Percentiles rank a stretch among this genome's conserved stretches.
These are phyloP conservation scores for Agelastica alni DNA, from an alignment of 2,888 invertebrate species.

Conservation along the genomic window DNA sequence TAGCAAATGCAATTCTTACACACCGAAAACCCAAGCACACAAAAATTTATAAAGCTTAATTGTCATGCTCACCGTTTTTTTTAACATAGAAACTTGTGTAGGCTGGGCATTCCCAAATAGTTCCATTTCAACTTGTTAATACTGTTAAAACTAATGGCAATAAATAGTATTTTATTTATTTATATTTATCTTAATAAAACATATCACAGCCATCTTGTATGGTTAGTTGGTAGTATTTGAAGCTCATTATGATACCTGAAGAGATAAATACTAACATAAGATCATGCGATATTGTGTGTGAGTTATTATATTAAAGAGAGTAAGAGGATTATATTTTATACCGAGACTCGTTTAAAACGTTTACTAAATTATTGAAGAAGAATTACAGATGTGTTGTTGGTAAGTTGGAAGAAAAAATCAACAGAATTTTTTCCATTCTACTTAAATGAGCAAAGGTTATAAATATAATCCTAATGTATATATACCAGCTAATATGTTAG, in stretches of 20 bases:
- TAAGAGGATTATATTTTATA: too few relatives aligned
- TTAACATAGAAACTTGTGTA: slow-evolving; percentile 18
- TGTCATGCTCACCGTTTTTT: slow-evolving; percentile 48
- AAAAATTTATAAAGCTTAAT: slow-evolving; percentile 16
- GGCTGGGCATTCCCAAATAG: slow-evolving; percentile 41
- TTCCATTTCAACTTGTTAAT: slow-evolving; percentile 44
- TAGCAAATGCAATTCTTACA: not conserved
- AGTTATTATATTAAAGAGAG: not conserved
- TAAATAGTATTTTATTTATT: slow-evolving; percentile 19
- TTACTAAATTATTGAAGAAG: too few relatives aligned
- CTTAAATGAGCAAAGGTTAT: too few relatives aligned
- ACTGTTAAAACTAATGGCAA: slow-evolving; percentile 25
- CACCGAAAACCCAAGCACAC: not conserved
- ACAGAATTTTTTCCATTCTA: too few relatives aligned
- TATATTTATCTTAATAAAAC: slow-evolving; percentile 27
- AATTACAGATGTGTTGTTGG: too few relatives aligned
- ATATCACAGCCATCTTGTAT: slow-evolving; percentile 49
- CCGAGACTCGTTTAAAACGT: too few relatives aligned
- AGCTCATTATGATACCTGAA: slow-evolving; percentile 45
- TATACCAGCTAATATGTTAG: too few relatives aligned
- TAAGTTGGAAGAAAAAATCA: too few relatives aligned
- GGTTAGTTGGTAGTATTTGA: slow-evolving; percentile 44
- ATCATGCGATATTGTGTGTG: slow-evolving; percentile 8
- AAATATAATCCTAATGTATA: too few relatives aligned
- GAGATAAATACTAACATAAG: slow-evolving; percentile 34